Evolutionary conservation across 2,113 vertebrate species (phyloP).

Genomic region (Thermophis baileyi): DNA sequence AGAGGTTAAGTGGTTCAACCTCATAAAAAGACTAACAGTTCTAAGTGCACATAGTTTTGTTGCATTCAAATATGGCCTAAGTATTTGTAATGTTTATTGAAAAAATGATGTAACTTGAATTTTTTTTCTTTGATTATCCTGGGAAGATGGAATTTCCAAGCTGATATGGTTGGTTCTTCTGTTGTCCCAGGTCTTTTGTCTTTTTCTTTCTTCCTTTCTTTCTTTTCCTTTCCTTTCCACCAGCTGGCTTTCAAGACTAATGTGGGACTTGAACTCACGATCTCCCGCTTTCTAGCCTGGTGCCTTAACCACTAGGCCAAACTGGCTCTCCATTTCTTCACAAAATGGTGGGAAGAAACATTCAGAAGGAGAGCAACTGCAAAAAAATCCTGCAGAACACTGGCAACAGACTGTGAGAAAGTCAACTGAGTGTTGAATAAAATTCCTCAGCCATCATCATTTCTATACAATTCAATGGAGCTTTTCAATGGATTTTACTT

Average conservation of each 20-base stretch:
- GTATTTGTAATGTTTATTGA: background rate
- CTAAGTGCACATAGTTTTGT: background rate
- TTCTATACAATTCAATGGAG: background rate
- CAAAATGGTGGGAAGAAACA: background rate
- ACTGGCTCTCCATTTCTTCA: background rate
- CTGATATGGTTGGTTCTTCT: background rate
- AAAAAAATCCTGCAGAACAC: background rate
- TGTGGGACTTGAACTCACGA: background rate
- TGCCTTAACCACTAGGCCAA: background rate
- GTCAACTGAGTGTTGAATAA: background rate
- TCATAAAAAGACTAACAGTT: background rate
- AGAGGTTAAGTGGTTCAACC: accelerated
- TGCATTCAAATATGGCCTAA: background rate
- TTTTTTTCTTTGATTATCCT: background rate
- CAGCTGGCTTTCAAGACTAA: background rate
- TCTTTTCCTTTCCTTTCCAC: background rate
- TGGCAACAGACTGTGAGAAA: background rate
- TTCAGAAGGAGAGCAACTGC: background rate
- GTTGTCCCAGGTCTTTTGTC: background rate
- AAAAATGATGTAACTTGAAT: background rate
- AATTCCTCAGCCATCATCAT: background rate
- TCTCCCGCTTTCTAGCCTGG: background rate
- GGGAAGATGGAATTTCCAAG: background rate
- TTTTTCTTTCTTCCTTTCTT: no score
- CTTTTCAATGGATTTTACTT: background rate